Conservation (phyloP, 2,888 invertebrate genomes). For the Ormyrus rosae region DNA sequence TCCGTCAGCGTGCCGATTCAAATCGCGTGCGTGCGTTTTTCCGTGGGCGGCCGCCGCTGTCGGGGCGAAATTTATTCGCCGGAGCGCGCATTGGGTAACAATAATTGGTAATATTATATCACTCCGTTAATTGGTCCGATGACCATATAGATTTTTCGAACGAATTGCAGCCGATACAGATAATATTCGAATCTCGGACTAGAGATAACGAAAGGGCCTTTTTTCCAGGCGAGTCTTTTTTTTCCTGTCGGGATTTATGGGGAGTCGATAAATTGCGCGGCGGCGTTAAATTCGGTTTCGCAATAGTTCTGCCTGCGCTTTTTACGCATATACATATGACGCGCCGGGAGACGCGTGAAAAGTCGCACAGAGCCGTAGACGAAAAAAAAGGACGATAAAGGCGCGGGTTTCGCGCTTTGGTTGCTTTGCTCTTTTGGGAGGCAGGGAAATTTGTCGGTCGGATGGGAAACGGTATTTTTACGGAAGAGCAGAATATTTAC, state of each 20-base stretch:
- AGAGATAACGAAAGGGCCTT: background rate
- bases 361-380: no score
- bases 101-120: conserved; percentile 52
- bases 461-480: no score
- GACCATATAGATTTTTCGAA: background rate
- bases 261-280: conserved; percentile 29
- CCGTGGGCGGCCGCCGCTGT: background rate
- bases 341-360: no score
- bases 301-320: no score
- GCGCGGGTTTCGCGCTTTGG: no score
- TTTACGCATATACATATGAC: no score
- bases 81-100: conserved; percentile 36
- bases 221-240: no score
- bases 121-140: conserved; percentile 42
- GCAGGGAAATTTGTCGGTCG: no score
- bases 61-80: conserved; percentile 39
- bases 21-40: background rate
- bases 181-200: background rate
- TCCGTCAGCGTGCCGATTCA: conserved; percentile 19
- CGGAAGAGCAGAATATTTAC: no score
- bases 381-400: no score
- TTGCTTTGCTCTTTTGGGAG: no score
- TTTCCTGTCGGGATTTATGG: conserved; percentile 22
- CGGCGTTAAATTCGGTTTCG: no score
- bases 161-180: background rate